Conservation (phyloP, 2,888 invertebrate species). For the Thelaira solivaga region DNA sequence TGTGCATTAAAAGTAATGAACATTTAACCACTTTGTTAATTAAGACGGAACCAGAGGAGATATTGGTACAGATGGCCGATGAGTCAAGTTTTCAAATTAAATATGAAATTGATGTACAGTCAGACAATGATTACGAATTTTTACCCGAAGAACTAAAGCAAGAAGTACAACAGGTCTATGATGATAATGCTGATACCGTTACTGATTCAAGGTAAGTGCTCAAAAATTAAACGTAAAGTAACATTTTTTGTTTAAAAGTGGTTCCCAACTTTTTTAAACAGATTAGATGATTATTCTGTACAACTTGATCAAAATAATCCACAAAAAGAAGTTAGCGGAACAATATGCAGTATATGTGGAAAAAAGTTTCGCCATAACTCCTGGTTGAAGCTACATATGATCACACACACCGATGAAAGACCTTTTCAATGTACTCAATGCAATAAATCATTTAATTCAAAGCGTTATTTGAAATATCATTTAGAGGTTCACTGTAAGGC, state of each 20-base stretch:
- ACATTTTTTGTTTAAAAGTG: not conserved
- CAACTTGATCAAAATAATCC: conserved; percentile 48
- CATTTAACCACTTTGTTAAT: conserved; percentile 68
- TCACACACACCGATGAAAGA: conserved; percentile 79
- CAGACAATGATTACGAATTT: conserved; percentile 10
- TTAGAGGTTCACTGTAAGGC: conserved; percentile 79
- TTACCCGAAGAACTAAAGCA: not conserved
- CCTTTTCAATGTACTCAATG: conserved; percentile 80
- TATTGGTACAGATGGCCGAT: conserved; percentile 34
- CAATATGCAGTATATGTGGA: conserved; percentile 78
- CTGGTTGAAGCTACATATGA: conserved; percentile 77
- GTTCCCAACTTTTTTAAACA: too few species aligned
- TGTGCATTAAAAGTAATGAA: conserved; percentile 77
- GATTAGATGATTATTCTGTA: not conserved
- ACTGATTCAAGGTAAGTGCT: conserved; percentile 48
- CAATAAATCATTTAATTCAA: conserved; percentile 79
- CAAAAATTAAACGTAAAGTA: too few species aligned
- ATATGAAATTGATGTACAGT: conserved; percentile 31
- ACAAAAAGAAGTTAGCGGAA: too few species aligned
- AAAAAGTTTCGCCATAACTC: conserved; percentile 75
- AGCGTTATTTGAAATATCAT: conserved; percentile 80
- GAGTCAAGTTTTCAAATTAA: conserved; percentile 41
- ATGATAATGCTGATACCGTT: conserved; percentile 8
- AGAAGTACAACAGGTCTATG: not conserved
- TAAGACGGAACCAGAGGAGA: conserved; percentile 24